A percentile compares a stretch with the other conserved stretches of the same genome.
Conservation (phyloP, 1,140 invertebrate genomes). For the Apis florea region DNA sequence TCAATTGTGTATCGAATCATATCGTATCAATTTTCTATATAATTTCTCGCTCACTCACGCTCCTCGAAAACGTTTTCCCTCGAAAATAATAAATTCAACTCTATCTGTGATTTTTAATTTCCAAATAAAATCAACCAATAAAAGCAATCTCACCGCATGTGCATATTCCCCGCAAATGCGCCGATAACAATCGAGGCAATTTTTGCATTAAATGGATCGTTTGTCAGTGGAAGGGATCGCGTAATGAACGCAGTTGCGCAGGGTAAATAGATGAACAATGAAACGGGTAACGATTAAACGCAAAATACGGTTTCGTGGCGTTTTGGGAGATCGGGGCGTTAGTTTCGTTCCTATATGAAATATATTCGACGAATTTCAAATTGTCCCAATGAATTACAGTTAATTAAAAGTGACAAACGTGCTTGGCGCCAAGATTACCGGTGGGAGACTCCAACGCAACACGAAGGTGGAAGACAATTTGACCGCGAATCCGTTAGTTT, state of each 20-base stretch:
- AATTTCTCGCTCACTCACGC: too few species aligned
- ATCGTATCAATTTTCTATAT: too few species aligned
- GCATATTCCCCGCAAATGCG: too few species aligned
- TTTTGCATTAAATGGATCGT: too few species aligned
- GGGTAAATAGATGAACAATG: not conserved
- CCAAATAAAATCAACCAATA: too few species aligned
- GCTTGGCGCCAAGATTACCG: not conserved
- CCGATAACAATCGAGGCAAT: too few species aligned
- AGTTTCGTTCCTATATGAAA: not conserved
- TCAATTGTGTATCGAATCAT: too few species aligned
- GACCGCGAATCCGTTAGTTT: not conserved
- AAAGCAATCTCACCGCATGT: too few species aligned
- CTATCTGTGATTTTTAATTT: too few species aligned
- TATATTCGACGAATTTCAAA: not conserved
- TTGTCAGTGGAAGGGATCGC: not conserved
- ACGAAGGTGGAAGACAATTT: not conserved
- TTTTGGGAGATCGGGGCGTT: not conserved
- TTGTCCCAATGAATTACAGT: slow-evolving; percentile 17
- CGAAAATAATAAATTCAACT: too few species aligned
- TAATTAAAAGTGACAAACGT: slow-evolving; percentile 24
- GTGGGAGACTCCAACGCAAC: not conserved
- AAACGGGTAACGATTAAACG: slow-evolving; percentile 12
- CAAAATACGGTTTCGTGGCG: not conserved
- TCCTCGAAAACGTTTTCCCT: too few species aligned
- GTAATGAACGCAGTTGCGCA: not conserved